These are phyloP conservation scores for Montipora cactus DNA, from an alignment of 64 coral and sea anemone species.

Conservation along the genomic window DNA sequence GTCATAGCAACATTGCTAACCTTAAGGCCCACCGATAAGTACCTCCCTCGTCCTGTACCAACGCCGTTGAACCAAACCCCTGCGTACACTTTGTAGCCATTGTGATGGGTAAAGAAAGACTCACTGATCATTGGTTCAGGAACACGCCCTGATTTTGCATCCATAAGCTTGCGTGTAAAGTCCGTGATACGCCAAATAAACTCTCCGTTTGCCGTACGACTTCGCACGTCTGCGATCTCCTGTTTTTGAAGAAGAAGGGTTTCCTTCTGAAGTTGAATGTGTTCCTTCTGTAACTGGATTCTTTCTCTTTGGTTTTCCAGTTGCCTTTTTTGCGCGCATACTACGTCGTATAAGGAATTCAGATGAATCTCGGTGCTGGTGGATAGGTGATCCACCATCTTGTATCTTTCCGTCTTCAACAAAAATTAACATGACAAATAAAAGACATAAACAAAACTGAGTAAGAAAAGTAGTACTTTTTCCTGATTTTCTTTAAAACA, in stretches of 20 bases:
- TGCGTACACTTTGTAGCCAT: constrained; percentile 98
- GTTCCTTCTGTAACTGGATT: constrained; percentile 96
- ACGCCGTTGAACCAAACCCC: constrained; percentile 97
- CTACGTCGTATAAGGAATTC: constrained; percentile 66
- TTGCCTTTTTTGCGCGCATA: constrained; percentile 84
- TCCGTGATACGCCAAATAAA: constrained; percentile 91
- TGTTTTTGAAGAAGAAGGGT: constrained; percentile 79
- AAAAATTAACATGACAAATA: not conserved
- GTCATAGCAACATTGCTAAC: constrained; percentile 25
- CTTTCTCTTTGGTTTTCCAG: constrained; percentile 85
- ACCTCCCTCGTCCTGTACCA: constrained; percentile 93
- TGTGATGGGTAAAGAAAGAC: constrained; percentile 91
- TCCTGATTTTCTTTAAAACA: no score
- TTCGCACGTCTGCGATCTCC: constrained; percentile 85
- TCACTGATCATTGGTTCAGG: constrained; percentile 97
- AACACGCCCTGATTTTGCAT: constrained; percentile 88
- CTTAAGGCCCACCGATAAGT: constrained; percentile 95
- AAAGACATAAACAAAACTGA: not conserved
- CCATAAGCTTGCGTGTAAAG: constrained; percentile 85
- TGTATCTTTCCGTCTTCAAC: constrained; percentile 77
- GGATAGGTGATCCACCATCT: constrained; percentile 82
- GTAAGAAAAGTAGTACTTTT: no score
- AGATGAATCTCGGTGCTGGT: constrained; percentile 71
- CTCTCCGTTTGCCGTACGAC: constrained; percentile 86
- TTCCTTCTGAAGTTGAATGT: constrained; percentile 97